Percentiles rank a stretch among this genome's conserved stretches.
These are phyloP conservation scores for Sarcophaga subvicina DNA, from an alignment of 2,888 invertebrate species.

Conservation along the genomic window DNA sequence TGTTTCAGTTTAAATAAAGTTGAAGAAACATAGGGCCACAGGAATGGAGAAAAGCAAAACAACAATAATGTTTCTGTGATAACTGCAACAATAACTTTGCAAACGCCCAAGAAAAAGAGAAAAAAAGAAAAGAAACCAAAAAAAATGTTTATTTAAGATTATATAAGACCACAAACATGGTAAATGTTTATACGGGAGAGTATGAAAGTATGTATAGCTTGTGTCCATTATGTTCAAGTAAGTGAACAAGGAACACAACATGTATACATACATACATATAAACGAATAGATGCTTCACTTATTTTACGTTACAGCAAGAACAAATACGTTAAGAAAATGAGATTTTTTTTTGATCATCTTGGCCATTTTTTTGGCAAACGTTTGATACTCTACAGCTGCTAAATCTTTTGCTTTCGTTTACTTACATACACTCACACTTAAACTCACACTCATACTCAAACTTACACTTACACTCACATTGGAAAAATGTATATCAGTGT, in stretches of 20 bases:
- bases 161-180: constrained; percentile 28
- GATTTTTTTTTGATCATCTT: constrained; percentile 17
- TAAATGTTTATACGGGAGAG: neutral
- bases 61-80: constrained; percentile 52
- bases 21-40: constrained; percentile 6
- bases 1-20: constrained; percentile 47
- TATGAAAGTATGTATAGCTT: constrained; percentile 24
- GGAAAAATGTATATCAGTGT: neutral
- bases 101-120: constrained; percentile 44
- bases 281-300: constrained; percentile 56
- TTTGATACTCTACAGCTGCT: constrained; percentile 3
- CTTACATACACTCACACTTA: neutral
- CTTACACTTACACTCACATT: too few relatives aligned
- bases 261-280: neutral
- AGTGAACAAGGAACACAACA: neutral
- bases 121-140: neutral
- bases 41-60: constrained; percentile 10
- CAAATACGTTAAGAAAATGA: neutral
- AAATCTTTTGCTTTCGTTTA: neutral
- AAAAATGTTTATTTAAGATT: constrained; percentile 60
- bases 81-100: constrained; percentile 52
- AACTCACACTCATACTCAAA: too few relatives aligned
- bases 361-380: constrained; percentile 47
- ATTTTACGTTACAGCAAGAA: constrained; percentile 17
- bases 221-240: constrained; percentile 49